These are phyloP conservation scores for Sitta carolinensis DNA, from an alignment of 2,797 vertebrate species.

Conservation along the genomic window DNA sequence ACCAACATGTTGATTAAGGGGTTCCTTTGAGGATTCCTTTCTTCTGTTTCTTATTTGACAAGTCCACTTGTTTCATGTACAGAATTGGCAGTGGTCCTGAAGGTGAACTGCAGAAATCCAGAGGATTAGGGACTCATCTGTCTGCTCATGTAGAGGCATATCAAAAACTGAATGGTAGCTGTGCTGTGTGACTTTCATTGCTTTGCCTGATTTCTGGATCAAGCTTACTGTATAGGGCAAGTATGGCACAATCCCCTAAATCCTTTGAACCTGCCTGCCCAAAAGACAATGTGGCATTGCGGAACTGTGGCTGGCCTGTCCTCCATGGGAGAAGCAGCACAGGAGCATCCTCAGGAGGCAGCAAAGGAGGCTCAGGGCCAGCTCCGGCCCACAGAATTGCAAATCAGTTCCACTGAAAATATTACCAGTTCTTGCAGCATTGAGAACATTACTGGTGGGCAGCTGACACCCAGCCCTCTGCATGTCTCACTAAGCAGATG, in stretches of 20 bases:
- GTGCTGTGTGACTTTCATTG: background rate
- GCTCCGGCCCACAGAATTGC: background rate
- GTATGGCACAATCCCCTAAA: background rate
- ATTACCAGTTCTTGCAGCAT: background rate
- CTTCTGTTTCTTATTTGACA: background rate
- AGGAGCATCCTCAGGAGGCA: background rate
- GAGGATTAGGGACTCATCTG: background rate
- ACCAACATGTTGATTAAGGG: background rate
- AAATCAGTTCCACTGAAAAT: background rate
- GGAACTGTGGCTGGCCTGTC: fast-evolving
- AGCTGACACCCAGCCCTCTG: background rate
- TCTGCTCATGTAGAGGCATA: background rate
- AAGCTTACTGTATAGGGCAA: background rate
- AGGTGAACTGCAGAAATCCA: background rate
- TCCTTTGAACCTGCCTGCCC: background rate
- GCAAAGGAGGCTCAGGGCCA: background rate
- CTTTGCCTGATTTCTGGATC: background rate
- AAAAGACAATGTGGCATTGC: background rate
- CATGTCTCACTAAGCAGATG: background rate
- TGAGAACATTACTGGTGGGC: background rate
- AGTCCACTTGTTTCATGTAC: background rate
- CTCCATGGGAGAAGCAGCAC: background rate
- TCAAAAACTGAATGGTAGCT: background rate
- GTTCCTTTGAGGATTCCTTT: background rate
- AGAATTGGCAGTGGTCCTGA: background rate